Percentiles rank a stretch among this genome's conserved stretches.
These are phyloP conservation scores for Aeoliscus strigatus DNA, from an alignment of 2,797 vertebrate genomes.

Conservation along the genomic window DNA sequence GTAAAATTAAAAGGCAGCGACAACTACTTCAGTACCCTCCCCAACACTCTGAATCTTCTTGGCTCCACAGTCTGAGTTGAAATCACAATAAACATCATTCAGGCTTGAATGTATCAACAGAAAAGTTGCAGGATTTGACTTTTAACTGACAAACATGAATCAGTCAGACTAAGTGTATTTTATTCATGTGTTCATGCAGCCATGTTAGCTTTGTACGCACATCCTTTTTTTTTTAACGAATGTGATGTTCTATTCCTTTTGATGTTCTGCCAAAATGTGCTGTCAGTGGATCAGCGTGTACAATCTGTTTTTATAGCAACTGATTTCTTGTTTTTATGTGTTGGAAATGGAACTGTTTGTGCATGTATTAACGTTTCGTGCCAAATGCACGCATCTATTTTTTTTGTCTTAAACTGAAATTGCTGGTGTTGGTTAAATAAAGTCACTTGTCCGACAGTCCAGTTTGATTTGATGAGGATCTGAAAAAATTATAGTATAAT, in stretches of 20 bases:
- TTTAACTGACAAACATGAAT: no score
- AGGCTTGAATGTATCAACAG: no score
- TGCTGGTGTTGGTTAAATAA: neutral
- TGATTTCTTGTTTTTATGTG: slow-evolving; percentile 4
- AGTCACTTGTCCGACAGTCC: neutral
- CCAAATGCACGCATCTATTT: neutral
- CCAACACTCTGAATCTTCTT: no score
- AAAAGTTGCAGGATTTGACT: no score
- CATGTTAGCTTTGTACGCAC: slow-evolving; percentile 7
- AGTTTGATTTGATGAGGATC: no score
- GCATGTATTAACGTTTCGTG: slow-evolving; percentile 22
- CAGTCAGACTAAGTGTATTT: neutral
- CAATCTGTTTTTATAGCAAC: no score
- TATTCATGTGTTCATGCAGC: neutral
- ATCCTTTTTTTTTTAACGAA: slow-evolving; percentile 15
- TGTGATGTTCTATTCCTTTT: slow-evolving; percentile 28
- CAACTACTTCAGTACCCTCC: no score
- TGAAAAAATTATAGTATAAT: no score
- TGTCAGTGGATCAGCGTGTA: slow-evolving; percentile 1
- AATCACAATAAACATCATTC: no score
- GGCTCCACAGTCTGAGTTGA: no score
- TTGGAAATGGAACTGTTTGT: slow-evolving; percentile 6
- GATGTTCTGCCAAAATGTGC: slow-evolving; percentile 15
- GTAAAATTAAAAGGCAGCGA: no score
- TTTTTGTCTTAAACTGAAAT: slow-evolving; percentile 3